Base-by-base conservation (phyloP, 2,113 vertebrate genomes). In the Sitta europaea region DNA sequence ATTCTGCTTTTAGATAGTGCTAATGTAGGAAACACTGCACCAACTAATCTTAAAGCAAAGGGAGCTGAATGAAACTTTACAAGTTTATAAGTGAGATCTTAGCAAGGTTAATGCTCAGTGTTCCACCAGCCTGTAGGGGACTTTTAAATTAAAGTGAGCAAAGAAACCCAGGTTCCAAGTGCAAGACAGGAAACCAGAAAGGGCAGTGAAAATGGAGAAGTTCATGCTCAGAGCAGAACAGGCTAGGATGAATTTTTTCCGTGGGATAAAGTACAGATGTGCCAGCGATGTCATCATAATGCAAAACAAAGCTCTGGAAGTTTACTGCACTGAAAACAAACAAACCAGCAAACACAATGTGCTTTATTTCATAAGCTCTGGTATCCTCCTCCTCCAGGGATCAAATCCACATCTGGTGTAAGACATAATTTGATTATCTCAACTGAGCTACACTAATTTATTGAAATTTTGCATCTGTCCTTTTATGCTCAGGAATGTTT, bases 281-380 rank as follows among this genome's bases (percentile, higher is more conserved):
- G 50, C 78, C 80, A 95, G 45, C 45, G 68, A 55, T 74, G 62
- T 92, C 74, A 77, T 75, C 43, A 1, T 86, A 92, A 91, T 76
- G 35, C 86, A 91, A 95, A 95, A 95, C 83, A 92, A 96, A 86
- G 33, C 55, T 74, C 73, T 81, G 57, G 40, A 75, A 93, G 77
- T 68, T 88, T 93, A 88, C 29, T 86, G 66, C 78, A 55, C 59
- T 53, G 72, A 59, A 92, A 87, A 90, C 66, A 93, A 95, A 84
- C 82, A 78, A 93, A 67, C 21, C 31, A 90, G 70, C 81, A 92
- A 94, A 53, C 53, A 21, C 86, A 81, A 54, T 15, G 27, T 82
- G 62, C n/a, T 94, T 91, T 68, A 38, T 87, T 92, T 86, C 76
- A 73, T 74, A 71, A 71, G 35, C n/a, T 43, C 67, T 29, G 67